Conservation (phyloP, 92 coral and sea anemone species). For the Palythoa caribaeorum region DNA sequence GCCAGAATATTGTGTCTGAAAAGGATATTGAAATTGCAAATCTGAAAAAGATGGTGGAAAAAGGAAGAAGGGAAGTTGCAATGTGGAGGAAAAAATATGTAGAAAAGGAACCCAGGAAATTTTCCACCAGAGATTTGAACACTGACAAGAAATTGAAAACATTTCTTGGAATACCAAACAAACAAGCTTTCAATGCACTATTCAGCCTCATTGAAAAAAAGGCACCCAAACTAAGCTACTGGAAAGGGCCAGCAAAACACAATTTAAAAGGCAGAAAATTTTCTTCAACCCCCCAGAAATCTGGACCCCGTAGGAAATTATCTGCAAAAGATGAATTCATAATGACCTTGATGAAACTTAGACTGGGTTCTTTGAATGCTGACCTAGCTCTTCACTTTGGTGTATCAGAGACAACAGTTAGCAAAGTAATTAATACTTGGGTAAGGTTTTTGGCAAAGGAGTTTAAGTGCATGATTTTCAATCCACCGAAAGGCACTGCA, state of each 20-base stretch:
- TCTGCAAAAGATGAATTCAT: slow-evolving; percentile 49
- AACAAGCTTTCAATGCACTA: slow-evolving; percentile 58
- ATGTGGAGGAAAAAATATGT: slow-evolving; percentile 46
- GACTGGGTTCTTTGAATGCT: slow-evolving; percentile 63
- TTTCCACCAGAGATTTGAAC: slow-evolving; percentile 48
- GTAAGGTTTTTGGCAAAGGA: slow-evolving; percentile 57
- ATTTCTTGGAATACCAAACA: slow-evolving; percentile 58
- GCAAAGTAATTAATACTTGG: slow-evolving; percentile 64
- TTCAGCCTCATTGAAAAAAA: slow-evolving; percentile 43
- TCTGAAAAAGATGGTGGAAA: slow-evolving; percentile 38
- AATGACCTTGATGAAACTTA: slow-evolving; percentile 55
- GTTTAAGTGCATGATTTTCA: slow-evolving; percentile 53
- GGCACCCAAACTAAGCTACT: slow-evolving; percentile 51
- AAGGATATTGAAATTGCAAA: slow-evolving; percentile 46
- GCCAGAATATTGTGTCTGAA: slow-evolving; percentile 39
- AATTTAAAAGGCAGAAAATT: slow-evolving; percentile 38
- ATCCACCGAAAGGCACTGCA: slow-evolving; percentile 61
- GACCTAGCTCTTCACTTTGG: slow-evolving; percentile 58
- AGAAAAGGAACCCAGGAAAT: slow-evolving; percentile 31
- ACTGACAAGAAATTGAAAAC: slow-evolving; percentile 59
- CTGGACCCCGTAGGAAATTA: slow-evolving; percentile 52
- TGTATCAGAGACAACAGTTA: slow-evolving; percentile 59
- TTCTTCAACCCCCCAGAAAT: slow-evolving; percentile 49
- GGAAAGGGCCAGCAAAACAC: slow-evolving; percentile 62
- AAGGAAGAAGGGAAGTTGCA: slow-evolving; percentile 45